These are phyloP conservation scores for Phalera bucephala DNA, from an alignment of 2,888 invertebrate genomes.

Conservation along the genomic window DNA sequence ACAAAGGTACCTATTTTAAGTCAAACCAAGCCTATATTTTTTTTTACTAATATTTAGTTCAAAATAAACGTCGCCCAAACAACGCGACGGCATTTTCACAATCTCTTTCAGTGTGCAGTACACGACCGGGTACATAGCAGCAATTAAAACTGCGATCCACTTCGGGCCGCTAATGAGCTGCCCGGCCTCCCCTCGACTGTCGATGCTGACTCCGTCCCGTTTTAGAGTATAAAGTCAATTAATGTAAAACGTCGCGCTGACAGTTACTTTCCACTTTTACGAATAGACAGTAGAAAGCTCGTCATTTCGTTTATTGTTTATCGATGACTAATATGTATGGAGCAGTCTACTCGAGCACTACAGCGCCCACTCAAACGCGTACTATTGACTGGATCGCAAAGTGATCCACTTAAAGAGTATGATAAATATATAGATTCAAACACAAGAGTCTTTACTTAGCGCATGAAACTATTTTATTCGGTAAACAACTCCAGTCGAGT, in stretches of 20 bases:
- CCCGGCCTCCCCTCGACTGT: constrained; percentile 39
- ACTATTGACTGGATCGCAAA: constrained; percentile 10
- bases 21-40: too few species aligned
- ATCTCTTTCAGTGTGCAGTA: constrained; percentile 12
- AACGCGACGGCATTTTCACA: too few species aligned
- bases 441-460: constrained; percentile 16
- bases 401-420: constrained; percentile 24
- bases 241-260: constrained; percentile 50
- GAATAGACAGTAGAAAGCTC: constrained; percentile 35
- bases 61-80: too few species aligned
- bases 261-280: constrained; percentile 44
- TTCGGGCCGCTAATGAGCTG: constrained; percentile 63
- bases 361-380: constrained; percentile 10
- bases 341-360: constrained; percentile 10
- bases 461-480: constrained; percentile 5
- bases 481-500: neutral
- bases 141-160: constrained; percentile 66
- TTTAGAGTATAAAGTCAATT: constrained; percentile 57
- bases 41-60: too few species aligned
- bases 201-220: constrained; percentile 36
- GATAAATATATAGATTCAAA: too few species aligned
- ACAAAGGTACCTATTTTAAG: too few species aligned
- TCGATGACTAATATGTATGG: constrained; percentile 29
- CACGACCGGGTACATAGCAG: constrained; percentile 20
- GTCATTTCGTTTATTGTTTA: constrained; percentile 44